Evolutionary conservation across 2,797 vertebrate genomes (phyloP).

Genomic region (Hafferia zeledoni): DNA sequence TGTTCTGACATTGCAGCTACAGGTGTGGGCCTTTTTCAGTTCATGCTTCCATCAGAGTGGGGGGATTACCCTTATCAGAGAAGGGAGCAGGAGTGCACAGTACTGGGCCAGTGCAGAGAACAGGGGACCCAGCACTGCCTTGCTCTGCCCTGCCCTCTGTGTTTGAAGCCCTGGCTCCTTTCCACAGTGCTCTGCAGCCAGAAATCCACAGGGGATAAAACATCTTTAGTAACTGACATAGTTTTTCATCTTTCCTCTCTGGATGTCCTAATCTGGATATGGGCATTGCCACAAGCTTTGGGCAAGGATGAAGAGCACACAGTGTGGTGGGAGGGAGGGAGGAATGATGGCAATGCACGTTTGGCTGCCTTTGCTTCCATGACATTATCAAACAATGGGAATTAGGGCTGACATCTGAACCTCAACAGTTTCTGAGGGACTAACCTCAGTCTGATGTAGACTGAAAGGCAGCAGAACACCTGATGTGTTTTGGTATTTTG

Average conservation of each 20-base stretch:
- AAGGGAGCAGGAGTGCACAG: not conserved
- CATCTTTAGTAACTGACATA: not conserved
- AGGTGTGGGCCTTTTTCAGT: not conserved
- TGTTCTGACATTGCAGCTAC: not conserved
- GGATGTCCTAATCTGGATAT: not conserved
- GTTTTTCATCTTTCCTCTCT: not conserved
- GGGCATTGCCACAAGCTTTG: not conserved
- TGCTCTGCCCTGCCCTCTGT: not conserved
- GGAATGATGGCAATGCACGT: rapidly evolving
- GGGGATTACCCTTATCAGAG: not conserved
- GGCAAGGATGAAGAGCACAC: not conserved
- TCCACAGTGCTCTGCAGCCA: not conserved
- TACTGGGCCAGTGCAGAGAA: not conserved
- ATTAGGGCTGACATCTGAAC: not conserved
- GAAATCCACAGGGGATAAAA: not conserved
- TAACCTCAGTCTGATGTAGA: not conserved
- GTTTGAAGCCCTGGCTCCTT: not conserved
- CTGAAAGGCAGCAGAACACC: not conserved
- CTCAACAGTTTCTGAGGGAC: not conserved
- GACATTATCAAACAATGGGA: not conserved
- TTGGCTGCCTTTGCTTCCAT: not conserved
- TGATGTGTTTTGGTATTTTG: not conserved
- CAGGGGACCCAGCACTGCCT: not conserved
- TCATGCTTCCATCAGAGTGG: not conserved
- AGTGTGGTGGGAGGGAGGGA: not conserved